Evolutionary conservation across 1,140 invertebrate species (phyloP).

Genomic region (Oreohelix idahoensis): DNA sequence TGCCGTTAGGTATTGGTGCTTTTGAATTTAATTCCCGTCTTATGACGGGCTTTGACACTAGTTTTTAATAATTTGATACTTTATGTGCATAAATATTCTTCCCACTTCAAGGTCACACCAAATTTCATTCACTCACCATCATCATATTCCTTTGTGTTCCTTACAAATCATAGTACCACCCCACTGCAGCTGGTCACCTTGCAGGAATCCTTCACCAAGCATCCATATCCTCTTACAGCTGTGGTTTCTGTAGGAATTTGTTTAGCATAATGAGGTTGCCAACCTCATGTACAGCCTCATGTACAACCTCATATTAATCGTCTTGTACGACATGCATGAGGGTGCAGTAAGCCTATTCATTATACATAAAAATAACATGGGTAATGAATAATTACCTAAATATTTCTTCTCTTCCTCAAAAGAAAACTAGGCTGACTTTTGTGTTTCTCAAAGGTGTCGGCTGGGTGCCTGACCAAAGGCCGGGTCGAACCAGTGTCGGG

Average conservation of each 20-base stretch:
- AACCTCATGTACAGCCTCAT: neutral
- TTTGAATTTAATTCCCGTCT: too few species aligned
- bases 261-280: neutral
- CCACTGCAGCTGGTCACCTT: too few species aligned
- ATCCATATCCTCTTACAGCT: neutral
- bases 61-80: too few species aligned
- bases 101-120: too few species aligned
- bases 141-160: too few species aligned
- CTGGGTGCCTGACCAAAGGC: neutral
- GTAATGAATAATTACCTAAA: neutral
- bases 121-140: too few species aligned
- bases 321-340: neutral
- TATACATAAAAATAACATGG: neutral
- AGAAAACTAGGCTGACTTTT: slow-evolving; percentile 18
- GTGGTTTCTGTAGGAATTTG: neutral
- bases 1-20: too few species aligned
- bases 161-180: too few species aligned
- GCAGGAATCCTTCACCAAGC: neutral
- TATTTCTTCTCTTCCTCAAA: slow-evolving; percentile 11
- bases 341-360: neutral
- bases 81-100: too few species aligned
- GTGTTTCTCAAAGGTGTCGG: slow-evolving; percentile 25
- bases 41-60: too few species aligned
- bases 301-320: neutral
- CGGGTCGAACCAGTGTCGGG: neutral